These are phyloP conservation scores for Neolamprologus sp. DNA, from an alignment of 2,113 vertebrate genomes.

Conservation along the genomic window DNA sequence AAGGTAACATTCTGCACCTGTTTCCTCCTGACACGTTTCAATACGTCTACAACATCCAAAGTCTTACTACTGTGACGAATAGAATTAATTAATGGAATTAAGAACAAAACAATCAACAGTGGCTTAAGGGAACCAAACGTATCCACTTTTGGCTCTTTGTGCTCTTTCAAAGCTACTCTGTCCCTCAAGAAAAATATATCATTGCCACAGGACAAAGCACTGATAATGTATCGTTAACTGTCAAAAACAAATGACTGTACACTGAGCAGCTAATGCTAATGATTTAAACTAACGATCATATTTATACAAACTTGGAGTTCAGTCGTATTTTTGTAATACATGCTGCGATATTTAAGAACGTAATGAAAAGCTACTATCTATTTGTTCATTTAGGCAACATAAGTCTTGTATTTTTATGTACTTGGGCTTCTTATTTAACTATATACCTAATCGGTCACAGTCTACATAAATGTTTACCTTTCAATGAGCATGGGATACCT, in stretches of 20 bases:
- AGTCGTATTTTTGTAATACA: rapidly evolving
- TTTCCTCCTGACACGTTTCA: background rate
- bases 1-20: background rate
- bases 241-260: background rate
- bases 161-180: background rate
- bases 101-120: background rate
- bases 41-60: background rate
- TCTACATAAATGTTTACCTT: background rate
- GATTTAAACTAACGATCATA: background rate
- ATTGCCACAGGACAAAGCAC: background rate
- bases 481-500: background rate
- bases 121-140: background rate
- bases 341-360: background rate
- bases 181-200: background rate
- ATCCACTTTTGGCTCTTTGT: background rate
- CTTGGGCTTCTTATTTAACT: background rate
- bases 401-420: background rate
- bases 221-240: background rate
- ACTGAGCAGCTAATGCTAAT: background rate
- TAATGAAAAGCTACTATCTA: background rate
- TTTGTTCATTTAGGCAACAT: background rate
- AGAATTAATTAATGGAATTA: background rate
- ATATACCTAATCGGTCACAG: background rate
- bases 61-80: background rate
- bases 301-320: background rate